Evolutionary conservation across 2,797 vertebrate species (phyloP).

Genomic region (Otolemur crassicaudatus): DNA sequence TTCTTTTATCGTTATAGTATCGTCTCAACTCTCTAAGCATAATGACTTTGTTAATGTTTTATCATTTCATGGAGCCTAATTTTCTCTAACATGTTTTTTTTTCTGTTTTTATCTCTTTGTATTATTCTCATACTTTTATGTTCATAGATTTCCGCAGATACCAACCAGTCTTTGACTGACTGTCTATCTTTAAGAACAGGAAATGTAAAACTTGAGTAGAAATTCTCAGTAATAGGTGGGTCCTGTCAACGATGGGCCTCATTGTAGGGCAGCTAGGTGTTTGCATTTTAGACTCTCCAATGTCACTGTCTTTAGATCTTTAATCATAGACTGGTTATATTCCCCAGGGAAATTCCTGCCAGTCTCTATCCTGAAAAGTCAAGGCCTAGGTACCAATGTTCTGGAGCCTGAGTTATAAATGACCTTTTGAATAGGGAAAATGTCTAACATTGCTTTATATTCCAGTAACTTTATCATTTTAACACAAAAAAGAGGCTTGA

Average conservation of each 20-base stretch:
- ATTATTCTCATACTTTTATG: neutral
- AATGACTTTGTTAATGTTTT: neutral
- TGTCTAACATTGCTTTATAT: neutral
- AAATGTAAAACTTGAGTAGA: neutral
- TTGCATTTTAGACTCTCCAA: neutral
- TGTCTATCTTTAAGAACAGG: neutral
- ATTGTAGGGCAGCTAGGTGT: neutral
- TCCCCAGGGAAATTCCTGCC: neutral
- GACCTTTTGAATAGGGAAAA: neutral
- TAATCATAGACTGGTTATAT: neutral
- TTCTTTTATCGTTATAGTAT: neutral
- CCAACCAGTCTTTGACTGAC: neutral
- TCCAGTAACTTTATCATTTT: constrained; percentile 37
- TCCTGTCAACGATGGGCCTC: neutral
- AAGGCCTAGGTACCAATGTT: neutral
- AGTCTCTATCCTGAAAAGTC: neutral
- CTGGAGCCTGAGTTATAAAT: constrained; percentile 10
- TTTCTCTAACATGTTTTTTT: neutral
- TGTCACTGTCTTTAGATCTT: neutral
- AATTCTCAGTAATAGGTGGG: neutral
- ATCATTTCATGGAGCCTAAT: neutral
- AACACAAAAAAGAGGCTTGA: constrained; percentile 53
- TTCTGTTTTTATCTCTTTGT: neutral
- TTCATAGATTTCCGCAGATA: neutral
- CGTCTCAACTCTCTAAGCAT: neutral